Evolutionary conservation across 2,888 invertebrate genomes (phyloP).

Genomic region (Pycnomerus fuliginosus): DNA sequence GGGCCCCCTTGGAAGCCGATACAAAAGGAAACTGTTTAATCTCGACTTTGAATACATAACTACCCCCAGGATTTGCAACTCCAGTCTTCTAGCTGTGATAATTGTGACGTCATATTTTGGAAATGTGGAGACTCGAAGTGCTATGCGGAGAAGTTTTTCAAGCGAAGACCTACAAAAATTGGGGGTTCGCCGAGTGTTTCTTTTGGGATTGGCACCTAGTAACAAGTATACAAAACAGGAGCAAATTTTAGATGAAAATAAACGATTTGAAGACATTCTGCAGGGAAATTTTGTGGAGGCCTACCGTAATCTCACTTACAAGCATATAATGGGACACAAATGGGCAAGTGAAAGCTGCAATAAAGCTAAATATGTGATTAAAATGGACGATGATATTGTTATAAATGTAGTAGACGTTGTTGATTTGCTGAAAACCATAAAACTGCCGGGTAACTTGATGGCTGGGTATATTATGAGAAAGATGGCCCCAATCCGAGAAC

Average conservation of each 20-base stretch:
- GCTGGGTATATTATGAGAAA: conserved; percentile 67
- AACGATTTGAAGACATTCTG: conserved; percentile 66
- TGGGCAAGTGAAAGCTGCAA: conserved; percentile 69
- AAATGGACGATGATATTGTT: conserved; percentile 81
- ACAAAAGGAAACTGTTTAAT: conserved; percentile 40
- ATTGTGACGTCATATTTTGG: conserved; percentile 78
- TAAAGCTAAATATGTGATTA: conserved; percentile 65
- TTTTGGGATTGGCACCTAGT: conserved; percentile 62
- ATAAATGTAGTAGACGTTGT: conserved; percentile 65
- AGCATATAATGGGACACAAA: conserved; percentile 78
- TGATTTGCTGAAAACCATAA: conserved; percentile 51
- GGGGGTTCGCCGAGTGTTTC: conserved; percentile 66
- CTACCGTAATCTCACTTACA: conserved; percentile 78
- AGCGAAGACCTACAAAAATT: conserved; percentile 58
- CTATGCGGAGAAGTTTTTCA: conserved; percentile 68
- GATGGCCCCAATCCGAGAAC: conserved; percentile 65
- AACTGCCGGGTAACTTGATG: conserved; percentile 48
- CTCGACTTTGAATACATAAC: conserved; percentile 39
- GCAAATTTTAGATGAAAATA: conserved; percentile 63
- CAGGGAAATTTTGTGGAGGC: conserved; percentile 77
- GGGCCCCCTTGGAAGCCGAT: no score
- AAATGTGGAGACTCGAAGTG: conserved; percentile 67
- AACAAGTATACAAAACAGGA: conserved; percentile 59
- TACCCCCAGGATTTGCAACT: conserved; percentile 33
- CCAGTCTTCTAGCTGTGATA: conserved; percentile 49